A percentile compares a stretch with the other conserved stretches of the same genome.
phyloP scores from a whole-genome alignment of 2,113 vertebrate species.

The Prionailurus bengalensis region DNA sequence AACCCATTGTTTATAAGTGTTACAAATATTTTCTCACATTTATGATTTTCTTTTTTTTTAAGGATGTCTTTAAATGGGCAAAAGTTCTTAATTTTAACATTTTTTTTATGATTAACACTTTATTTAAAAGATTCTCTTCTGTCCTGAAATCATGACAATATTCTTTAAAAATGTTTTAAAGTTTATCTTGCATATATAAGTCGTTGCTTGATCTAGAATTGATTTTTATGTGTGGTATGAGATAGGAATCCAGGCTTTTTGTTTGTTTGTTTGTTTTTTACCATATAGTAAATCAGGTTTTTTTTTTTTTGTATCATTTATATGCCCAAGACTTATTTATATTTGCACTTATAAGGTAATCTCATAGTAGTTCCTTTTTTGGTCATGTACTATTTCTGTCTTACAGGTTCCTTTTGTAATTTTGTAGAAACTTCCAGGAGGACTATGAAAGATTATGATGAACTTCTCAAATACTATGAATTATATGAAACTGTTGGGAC shows the following conservation, averaged over 20 bases:
- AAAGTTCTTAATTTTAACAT: constrained; percentile 6
- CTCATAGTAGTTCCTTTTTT: constrained; percentile 4
- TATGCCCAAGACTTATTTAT: constrained; percentile 16
- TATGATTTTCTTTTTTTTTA: background rate
- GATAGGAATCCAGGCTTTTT: background rate
- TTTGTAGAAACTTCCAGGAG: constrained; percentile 72
- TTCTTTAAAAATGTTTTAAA: background rate
- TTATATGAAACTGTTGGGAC: constrained; percentile 88
- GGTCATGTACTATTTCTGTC: constrained; percentile 60
- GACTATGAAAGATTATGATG: constrained; percentile 84
- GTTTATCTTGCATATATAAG: constrained; percentile 25
- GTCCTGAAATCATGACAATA: constrained; percentile 22
- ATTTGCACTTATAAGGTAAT: background rate
- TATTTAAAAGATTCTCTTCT: background rate
- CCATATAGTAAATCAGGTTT: background rate
- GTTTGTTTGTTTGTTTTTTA: background rate
- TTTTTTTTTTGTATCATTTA: constrained; percentile 11
- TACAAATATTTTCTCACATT: constrained; percentile 10
- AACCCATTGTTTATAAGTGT: background rate
- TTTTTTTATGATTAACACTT: background rate
- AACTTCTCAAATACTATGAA: constrained; percentile 89
- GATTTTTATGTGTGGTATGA: constrained; percentile 34
- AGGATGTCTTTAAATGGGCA: background rate
- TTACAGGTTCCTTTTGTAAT: constrained; percentile 67
- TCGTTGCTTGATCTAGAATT: constrained; percentile 47